Evolutionary conservation across 2,113 vertebrate species (phyloP).

Genomic region (Tetraodon nigroviridis): DNA sequence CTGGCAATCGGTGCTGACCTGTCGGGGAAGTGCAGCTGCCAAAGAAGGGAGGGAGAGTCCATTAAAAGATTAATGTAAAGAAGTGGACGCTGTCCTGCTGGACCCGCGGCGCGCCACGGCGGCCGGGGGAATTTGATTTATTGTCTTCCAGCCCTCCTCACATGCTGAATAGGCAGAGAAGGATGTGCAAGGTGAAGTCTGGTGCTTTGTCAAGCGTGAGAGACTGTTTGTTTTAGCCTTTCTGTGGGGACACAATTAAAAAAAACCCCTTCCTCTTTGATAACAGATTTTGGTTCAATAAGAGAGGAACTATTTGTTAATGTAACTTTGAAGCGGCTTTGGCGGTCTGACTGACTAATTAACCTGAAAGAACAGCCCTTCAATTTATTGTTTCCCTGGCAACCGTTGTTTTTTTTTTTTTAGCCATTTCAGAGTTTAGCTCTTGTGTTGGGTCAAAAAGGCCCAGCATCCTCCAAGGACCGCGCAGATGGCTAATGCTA

Average conservation of each 20-base stretch:
- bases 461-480: no score
- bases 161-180: slow-evolving; percentile 59
- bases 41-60: slow-evolving; percentile 69
- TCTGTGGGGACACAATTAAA: no score
- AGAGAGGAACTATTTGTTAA: slow-evolving; percentile 15
- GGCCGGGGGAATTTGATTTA: slow-evolving; percentile 69
- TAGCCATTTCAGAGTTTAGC: slow-evolving; percentile 50
- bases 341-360: slow-evolving; percentile 39
- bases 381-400: slow-evolving; percentile 49
- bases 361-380: slow-evolving; percentile 32
- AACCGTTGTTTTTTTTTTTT: no score
- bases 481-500: no score
- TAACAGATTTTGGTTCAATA: background rate
- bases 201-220: slow-evolving; percentile 46
- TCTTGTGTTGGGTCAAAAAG: slow-evolving; percentile 31
- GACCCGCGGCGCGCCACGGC: slow-evolving; percentile 66
- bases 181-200: slow-evolving; percentile 38
- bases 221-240: slow-evolving; percentile 7
- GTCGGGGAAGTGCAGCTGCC: slow-evolving; percentile 66
- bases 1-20: slow-evolving; percentile 65
- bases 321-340: no score
- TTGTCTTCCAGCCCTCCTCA: slow-evolving; percentile 30
- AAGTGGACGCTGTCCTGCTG: slow-evolving; percentile 72
- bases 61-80: slow-evolving; percentile 80
- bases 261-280: no score